Percentiles rank a stretch among this genome's conserved stretches.
Conservation (phyloP, 2,113 vertebrate genomes). For the Trachemys scripta region DNA sequence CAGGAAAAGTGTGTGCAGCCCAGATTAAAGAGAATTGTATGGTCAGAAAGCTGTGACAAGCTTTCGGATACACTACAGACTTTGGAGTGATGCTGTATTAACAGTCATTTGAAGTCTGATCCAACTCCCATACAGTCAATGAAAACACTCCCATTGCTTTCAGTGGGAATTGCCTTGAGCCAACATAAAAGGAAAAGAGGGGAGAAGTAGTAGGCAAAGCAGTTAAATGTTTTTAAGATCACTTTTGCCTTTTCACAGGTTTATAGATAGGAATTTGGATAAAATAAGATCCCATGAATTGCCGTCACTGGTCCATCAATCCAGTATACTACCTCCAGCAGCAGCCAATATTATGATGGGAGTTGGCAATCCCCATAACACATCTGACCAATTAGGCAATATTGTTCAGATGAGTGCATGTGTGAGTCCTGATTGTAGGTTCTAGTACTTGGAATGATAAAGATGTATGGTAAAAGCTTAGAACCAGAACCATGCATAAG, state of each 20-base stretch:
- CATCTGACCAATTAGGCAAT: neutral
- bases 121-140: neutral
- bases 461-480: neutral
- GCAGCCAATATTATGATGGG: neutral
- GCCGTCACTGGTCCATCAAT: neutral
- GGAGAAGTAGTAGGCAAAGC: neutral
- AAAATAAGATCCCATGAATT: neutral
- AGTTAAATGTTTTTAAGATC: neutral
- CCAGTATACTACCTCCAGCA: neutral
- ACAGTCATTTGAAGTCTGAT: neutral
- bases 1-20: fast-evolving
- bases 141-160: neutral
- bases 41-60: fast-evolving
- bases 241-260: neutral
- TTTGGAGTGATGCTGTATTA: neutral
- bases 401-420: neutral
- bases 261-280: neutral
- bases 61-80: neutral
- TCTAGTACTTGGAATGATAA: neutral
- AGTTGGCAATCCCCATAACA: conserved; percentile 21
- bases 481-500: neutral
- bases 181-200: neutral
- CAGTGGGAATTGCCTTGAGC: neutral
- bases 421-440: neutral
- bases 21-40: neutral